Conservation (phyloP, 92 coral and sea anemone genomes). For the Virgularia gustaviana region DNA sequence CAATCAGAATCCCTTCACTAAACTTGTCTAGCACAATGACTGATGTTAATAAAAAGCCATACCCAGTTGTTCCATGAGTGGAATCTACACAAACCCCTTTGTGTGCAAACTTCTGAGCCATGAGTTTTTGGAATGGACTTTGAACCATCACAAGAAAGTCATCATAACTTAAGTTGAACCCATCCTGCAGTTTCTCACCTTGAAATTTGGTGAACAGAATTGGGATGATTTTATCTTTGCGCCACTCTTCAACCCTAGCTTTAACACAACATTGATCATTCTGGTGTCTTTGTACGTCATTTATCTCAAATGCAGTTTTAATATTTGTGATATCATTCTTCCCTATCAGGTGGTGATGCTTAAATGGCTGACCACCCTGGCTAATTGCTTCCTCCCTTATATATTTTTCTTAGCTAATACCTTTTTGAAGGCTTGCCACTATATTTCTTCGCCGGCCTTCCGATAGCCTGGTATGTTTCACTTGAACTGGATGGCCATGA, state of each 20-base stretch:
- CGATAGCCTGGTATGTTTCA: conserved; percentile 45
- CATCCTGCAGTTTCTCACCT: conserved; percentile 43
- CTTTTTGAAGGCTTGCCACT: conserved; percentile 57
- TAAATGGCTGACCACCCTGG: conserved; percentile 10
- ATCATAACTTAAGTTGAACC: conserved; percentile 10
- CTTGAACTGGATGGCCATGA: conserved; percentile 43
- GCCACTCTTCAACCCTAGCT: conserved; percentile 59
- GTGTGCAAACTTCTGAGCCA: conserved; percentile 13
- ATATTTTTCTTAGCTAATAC: conserved; percentile 47
- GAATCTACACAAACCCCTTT: conserved; percentile 36
- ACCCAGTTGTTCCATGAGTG: conserved; percentile 26
- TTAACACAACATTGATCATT: conserved; percentile 56
- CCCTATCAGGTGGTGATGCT: conserved; percentile 36
- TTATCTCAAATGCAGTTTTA: conserved; percentile 44
- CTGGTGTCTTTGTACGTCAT: conserved; percentile 39
- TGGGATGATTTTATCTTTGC: conserved; percentile 36
- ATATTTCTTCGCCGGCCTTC: conserved; percentile 37
- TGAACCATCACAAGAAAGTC: conserved; percentile 42
- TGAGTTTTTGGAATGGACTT: conserved; percentile 39
- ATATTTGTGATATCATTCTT: conserved; percentile 53
- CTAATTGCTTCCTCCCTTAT: conserved; percentile 50
- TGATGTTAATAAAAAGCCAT: conserved; percentile 44
- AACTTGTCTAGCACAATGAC: conserved; percentile 35
- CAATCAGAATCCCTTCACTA: conserved; percentile 45
- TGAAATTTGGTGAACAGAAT: conserved; percentile 49